Conservation (phyloP, 2,888 invertebrate genomes). For the Liodrosophila aerea region DNA sequence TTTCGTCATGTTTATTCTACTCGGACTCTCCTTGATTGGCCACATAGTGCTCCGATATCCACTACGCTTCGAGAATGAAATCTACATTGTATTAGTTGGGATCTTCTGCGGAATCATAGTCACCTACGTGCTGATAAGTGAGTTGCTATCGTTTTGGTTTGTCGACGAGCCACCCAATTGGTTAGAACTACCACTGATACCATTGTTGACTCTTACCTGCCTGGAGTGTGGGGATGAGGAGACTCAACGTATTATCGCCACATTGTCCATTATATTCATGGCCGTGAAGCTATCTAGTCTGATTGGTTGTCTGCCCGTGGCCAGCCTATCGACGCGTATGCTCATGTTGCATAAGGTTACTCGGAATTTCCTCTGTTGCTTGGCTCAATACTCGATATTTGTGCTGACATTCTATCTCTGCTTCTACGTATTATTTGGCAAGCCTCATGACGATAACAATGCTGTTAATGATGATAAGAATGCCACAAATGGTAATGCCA, state of each 20-base stretch:
- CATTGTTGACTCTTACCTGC: constrained; percentile 85
- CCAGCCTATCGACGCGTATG: constrained; percentile 88
- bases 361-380: constrained; percentile 89
- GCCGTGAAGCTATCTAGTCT: constrained; percentile 89
- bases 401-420: constrained; percentile 91
- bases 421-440: constrained; percentile 89
- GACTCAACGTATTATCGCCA: constrained; percentile 86
- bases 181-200: constrained; percentile 87
- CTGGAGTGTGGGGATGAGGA: constrained; percentile 83
- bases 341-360: constrained; percentile 92
- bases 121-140: constrained; percentile 73
- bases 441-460: constrained; percentile 70
- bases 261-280: constrained; percentile 88
- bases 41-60: constrained; percentile 87
- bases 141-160: constrained; percentile 87
- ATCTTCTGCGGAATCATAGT: no score
- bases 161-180: constrained; percentile 88
- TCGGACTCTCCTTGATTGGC: constrained; percentile 86
- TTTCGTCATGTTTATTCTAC: constrained; percentile 86
- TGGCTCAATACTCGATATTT: constrained; percentile 89
- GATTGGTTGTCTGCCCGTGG: constrained; percentile 88
- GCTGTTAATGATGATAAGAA: constrained; percentile 85
- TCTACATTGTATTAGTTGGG: no score
- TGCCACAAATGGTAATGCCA: no score
- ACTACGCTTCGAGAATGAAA: constrained; percentile 84